Percentiles rank a stretch among this genome's conserved stretches.
Conservation (phyloP, 64 coral and sea anemone genomes). For the Pocillopora damicornis region DNA sequence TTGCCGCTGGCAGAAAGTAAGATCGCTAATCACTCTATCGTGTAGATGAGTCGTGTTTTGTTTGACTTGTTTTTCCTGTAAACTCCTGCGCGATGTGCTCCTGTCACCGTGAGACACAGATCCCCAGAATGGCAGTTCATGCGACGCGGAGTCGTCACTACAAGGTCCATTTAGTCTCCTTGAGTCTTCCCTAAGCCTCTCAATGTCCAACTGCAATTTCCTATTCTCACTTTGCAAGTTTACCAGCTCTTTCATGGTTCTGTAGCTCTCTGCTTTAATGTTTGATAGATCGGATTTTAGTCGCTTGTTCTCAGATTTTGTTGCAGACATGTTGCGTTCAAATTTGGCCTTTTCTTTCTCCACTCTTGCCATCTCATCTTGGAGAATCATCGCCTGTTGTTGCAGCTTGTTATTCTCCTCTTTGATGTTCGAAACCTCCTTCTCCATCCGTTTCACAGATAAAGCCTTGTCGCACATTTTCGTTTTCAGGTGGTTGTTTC, state of each 20-base stretch:
- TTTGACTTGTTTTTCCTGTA: constrained; percentile 13
- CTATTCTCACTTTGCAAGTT: constrained; percentile 81
- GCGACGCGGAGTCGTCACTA: constrained; percentile 16
- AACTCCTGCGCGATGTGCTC: constrained; percentile 14
- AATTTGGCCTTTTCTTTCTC: constrained; percentile 81
- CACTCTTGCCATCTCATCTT: constrained; percentile 73
- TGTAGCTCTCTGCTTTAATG: constrained; percentile 77
- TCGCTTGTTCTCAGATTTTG: constrained; percentile 80
- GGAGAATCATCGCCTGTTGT: constrained; percentile 38
- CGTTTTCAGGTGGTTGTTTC: constrained; percentile 78
- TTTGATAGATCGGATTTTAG: constrained; percentile 75
- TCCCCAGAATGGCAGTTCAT: constrained; percentile 9
- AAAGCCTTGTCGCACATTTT: constrained; percentile 75
- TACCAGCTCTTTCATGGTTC: constrained; percentile 81
- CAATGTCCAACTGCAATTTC: constrained; percentile 68
- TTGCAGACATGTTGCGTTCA: constrained; percentile 75
- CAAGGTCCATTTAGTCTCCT: constrained; percentile 7
- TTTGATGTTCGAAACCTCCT: constrained; percentile 59
- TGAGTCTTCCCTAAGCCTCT: constrained; percentile 39
- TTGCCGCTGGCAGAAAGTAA: background rate
- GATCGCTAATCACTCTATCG: constrained; percentile 4
- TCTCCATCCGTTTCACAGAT: constrained; percentile 70
- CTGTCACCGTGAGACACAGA: background rate
- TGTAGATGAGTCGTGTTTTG: background rate
- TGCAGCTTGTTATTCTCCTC: constrained; percentile 74